Evolutionary conservation across 1,140 invertebrate genomes (phyloP).

Genomic region (Leguminivora glycinivorella): DNA sequence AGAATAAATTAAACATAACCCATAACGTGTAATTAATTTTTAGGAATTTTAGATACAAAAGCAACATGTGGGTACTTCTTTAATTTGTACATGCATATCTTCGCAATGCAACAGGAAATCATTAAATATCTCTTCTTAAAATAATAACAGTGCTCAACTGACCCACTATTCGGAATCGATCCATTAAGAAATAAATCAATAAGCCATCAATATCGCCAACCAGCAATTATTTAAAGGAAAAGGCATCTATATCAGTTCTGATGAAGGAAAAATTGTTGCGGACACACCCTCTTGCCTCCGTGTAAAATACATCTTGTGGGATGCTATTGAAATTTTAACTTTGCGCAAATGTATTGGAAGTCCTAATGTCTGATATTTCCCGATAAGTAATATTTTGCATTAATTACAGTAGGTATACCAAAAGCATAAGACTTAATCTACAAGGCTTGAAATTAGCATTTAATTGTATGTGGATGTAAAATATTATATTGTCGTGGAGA

Average conservation of each 20-base stretch:
- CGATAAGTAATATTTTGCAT: neutral
- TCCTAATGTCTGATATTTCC: neutral
- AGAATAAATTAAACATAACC: neutral
- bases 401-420: slow-evolving; percentile 4
- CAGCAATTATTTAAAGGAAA: slow-evolving; percentile 23
- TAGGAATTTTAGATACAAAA: too few relatives aligned
- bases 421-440: slow-evolving; percentile 14
- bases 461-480: slow-evolving; percentile 25
- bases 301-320: neutral
- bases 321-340: neutral
- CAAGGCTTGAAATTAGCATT: slow-evolving; percentile 16
- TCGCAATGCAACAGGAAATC: neutral
- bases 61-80: too few relatives aligned
- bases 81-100: neutral
- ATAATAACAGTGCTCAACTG: slow-evolving; percentile 27
- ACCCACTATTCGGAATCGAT: slow-evolving; percentile 21
- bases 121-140: slow-evolving; percentile 21
- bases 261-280: slow-evolving; percentile 20
- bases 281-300: slow-evolving; percentile 18
- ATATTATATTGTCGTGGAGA: neutral
- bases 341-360: neutral
- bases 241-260: slow-evolving; percentile 28
- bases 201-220: slow-evolving; percentile 11
- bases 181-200: slow-evolving; percentile 29
- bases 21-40: too few relatives aligned